Conservation (phyloP, 2,797 vertebrate genomes). For the Oryzias sinensis region DNA sequence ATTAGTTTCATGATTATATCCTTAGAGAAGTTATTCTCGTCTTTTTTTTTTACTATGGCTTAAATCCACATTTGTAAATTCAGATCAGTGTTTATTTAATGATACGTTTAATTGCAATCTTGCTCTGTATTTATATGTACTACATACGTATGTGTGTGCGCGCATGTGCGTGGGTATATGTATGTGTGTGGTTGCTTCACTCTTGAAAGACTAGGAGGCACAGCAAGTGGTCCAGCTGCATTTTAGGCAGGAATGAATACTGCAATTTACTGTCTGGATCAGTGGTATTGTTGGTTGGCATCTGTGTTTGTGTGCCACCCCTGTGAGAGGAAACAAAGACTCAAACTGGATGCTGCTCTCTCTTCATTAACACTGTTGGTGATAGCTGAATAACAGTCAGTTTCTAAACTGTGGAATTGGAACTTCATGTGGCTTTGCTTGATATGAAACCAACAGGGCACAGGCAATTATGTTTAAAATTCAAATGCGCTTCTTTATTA, state of each 20-base stretch:
- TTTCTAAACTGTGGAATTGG: slow-evolving; percentile 15
- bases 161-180: background rate
- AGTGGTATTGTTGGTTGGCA: slow-evolving; percentile 47
- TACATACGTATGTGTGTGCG: too few relatives aligned
- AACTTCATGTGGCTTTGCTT: slow-evolving; percentile 3
- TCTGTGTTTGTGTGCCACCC: slow-evolving; percentile 37
- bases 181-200: slow-evolving; percentile 6
- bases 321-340: slow-evolving; percentile 41
- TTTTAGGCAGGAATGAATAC: slow-evolving; percentile 58
- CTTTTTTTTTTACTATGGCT: too few relatives aligned
- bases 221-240: slow-evolving; percentile 53
- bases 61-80: too few relatives aligned
- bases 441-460: slow-evolving; percentile 7
- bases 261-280: slow-evolving; percentile 64
- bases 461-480: slow-evolving; percentile 9
- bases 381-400: slow-evolving; percentile 14
- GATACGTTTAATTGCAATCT: too few relatives aligned
- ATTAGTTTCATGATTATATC: too few relatives aligned
- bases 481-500: background rate
- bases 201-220: slow-evolving; percentile 45
- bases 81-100: too few relatives aligned
- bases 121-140: too few relatives aligned
- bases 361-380: slow-evolving; percentile 40
- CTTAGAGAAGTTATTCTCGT: too few relatives aligned
- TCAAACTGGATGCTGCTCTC: slow-evolving; percentile 34